phyloP scores from a whole-genome alignment of 2,113 vertebrate genomes.

The Pachycephala philippinensis region DNA sequence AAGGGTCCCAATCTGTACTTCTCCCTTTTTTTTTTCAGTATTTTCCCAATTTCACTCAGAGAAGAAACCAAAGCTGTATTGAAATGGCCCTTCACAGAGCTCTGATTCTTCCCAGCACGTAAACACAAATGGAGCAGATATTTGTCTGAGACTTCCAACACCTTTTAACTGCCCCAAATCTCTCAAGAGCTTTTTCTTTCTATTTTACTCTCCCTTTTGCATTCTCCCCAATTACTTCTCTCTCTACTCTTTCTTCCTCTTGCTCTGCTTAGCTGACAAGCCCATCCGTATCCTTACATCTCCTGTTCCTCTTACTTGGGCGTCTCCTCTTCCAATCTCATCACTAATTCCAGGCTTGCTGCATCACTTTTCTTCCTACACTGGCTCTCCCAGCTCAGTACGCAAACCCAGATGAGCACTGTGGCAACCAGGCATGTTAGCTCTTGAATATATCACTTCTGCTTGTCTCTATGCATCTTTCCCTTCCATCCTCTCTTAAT shows the following conservation, averaged over 20 bases:
- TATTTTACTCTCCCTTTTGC: neutral
- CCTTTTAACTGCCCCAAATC: neutral
- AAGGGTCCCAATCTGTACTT: neutral
- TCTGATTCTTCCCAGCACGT: neutral
- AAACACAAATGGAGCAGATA: neutral
- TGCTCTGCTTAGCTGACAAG: neutral
- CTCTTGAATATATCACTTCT: neutral
- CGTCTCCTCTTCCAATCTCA: neutral
- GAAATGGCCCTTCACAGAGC: neutral
- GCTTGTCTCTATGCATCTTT: neutral
- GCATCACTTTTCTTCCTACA: neutral
- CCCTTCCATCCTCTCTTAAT: neutral
- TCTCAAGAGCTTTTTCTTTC: neutral
- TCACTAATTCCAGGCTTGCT: neutral
- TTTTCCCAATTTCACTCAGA: neutral
- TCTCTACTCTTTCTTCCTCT: neutral
- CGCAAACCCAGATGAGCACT: neutral
- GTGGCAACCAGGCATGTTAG: neutral
- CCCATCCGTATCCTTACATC: neutral
- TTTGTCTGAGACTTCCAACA: neutral
- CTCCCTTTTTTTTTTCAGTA: neutral
- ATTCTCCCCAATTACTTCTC: neutral
- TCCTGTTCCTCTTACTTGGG: neutral
- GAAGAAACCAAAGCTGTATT: neutral
- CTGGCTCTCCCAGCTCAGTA: neutral